phyloP scores from a whole-genome alignment of 1,140 invertebrate species.

The Lysiphlebus fabarum region DNA sequence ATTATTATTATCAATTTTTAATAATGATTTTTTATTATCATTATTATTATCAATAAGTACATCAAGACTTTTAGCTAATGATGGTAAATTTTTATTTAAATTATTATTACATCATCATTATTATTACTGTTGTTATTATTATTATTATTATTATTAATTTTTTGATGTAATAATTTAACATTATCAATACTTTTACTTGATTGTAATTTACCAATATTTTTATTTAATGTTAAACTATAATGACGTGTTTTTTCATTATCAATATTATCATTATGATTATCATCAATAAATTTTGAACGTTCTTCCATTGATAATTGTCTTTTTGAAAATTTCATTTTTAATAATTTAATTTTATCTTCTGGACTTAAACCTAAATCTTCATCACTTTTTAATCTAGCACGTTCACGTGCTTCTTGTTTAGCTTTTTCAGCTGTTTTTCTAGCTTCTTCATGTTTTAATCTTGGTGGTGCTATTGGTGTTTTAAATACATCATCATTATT shows the following conservation, averaged over 20 bases:
- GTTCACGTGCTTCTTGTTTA: slow-evolving; percentile 64
- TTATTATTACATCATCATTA: no score
- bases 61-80: slow-evolving; percentile 48
- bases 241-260: slow-evolving; percentile 37
- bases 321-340: slow-evolving; percentile 54
- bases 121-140: no score
- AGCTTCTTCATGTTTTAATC: slow-evolving; percentile 53
- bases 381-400: slow-evolving; percentile 69
- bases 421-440: slow-evolving; percentile 59
- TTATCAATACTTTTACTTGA: slow-evolving; percentile 53
- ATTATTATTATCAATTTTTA: not conserved
- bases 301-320: slow-evolving; percentile 47
- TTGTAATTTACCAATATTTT: slow-evolving; percentile 36
- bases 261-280: slow-evolving; percentile 28
- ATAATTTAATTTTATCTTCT: slow-evolving; percentile 62
- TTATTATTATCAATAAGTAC: slow-evolving; percentile 36
- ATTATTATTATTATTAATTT: slow-evolving; percentile 25
- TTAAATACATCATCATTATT: slow-evolving; percentile 34
- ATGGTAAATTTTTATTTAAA: slow-evolving; percentile 30
- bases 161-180: slow-evolving; percentile 40
- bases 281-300: slow-evolving; percentile 36
- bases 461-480: slow-evolving; percentile 54
- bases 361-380: slow-evolving; percentile 71
- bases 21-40: not conserved
- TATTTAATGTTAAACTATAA: slow-evolving; percentile 39